Base-by-base conservation (phyloP, 2,113 vertebrate genomes). In the Taurulus bubalis region DNA sequence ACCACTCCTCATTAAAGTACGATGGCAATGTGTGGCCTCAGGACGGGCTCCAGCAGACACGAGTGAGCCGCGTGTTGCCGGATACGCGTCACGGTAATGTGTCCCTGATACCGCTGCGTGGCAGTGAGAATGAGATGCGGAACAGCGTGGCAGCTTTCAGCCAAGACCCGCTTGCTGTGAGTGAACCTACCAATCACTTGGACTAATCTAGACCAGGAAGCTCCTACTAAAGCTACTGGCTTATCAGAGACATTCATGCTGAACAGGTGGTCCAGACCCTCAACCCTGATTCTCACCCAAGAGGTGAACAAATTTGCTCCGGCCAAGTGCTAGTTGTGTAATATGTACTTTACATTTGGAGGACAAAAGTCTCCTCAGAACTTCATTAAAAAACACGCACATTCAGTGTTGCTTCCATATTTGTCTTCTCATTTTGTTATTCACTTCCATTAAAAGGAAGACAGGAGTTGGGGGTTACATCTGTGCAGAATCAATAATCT, bases 51-150 rank as follows among this genome's bases (percentile, higher is more conserved):
- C 90, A 91, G 87, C 91, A 88, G 73, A 77, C 63, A n/a, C 93
- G 95, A 0, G 91, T 81, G 1, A 93, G 90, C 3, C 96, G 95
- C 11, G 85, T 26, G 0, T 42, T 60, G 0, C 89, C 91, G 16
- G 97, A 98, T 34, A 69, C 95, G 71, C 96, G 96, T 77, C 91
- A 97, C 62, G 97, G 97, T 92, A 98, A 97, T 36, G 90, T 98
- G 77, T 97, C 97, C 0, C 94, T 99, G 87, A 99, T 99, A 85
- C 98, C 98, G 0, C 94, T 99, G 79, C 96, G 98, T 7, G 98
- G 98, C 92, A 96, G 87, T 58, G 98, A 98, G 90, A 97, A 96
- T 6, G 98, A 99, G 90, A 98, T 98, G 96, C 96, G 98, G 93
- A 97, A 95, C 93, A 99, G 97, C 24, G 96, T 99, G 66, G 97